Evolutionary conservation across 2,888 invertebrate species (phyloP), one percentile per base, ranked within the genome.

Genomic region (Agapetus fuscipes): DNA sequence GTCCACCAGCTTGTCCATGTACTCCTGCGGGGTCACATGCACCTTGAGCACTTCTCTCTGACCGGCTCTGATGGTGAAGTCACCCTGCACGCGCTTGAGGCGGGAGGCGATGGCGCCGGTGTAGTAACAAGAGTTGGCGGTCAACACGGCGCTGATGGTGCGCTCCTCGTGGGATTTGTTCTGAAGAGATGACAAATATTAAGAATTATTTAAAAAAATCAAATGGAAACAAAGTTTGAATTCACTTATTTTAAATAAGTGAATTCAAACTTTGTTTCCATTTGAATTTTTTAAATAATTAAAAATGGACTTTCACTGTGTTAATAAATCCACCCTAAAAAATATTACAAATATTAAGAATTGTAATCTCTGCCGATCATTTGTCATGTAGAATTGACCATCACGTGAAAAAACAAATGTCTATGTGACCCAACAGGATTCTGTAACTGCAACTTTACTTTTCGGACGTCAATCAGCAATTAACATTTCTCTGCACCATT

Each of bases 1-100:
- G 53, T 83, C 83, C 1, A 78, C 78, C 48, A 83, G 54, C 54
- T 80, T 78, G 43, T 76, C 72, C 62, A 80, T 68, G 56, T 84
- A 84, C 43, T 83, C 81, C 37, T 74, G 73, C 10, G 76, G 74
- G 9, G 69, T 69, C 6, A 83, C 71, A 41, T 72, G 72, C 39
- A 83, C 60, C 50, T 72, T 72, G 14, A 80, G 57, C 1, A 72
- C 71, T 55, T 79, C 78, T 49, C 76, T 71, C 52, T 78, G 74
- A 15, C 73, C 72, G 9, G 78, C 76, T 30, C 74, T 66, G 3
- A 81, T 66, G 3, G 67, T 58, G 51, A 80, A 74, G 49, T 73
- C 72, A 13, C 75, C 76, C 48, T 76, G 72, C 36, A 73, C 72
- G 46, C 72, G 66, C 52, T 78, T 76, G 44, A 83, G 61, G 14